Evolutionary conservation across 2,797 vertebrate genomes (phyloP).

Genomic region (Urophycis tenuis): DNA sequence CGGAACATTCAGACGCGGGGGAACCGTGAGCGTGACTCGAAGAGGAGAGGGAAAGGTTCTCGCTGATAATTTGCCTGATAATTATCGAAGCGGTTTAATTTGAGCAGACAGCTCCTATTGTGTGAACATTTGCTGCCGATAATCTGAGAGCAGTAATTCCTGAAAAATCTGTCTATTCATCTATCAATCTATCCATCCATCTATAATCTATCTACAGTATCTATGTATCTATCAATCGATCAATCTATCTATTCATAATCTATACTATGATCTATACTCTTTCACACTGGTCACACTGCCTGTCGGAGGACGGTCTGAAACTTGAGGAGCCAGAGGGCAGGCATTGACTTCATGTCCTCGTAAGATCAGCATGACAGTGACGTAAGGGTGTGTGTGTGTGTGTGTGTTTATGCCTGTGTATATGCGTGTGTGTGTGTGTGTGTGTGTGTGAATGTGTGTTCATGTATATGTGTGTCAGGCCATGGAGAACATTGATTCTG

Average conservation of each 20-base stretch:
- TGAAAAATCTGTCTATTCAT: not conserved
- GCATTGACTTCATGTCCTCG: constrained; percentile 26
- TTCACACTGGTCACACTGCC: constrained; percentile 46
- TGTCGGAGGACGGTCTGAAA: constrained; percentile 36
- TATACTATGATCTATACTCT: not conserved
- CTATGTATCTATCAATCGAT: not conserved
- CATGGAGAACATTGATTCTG: constrained; percentile 49
- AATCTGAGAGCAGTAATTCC: not conserved
- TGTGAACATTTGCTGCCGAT: not conserved
- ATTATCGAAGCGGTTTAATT: not conserved
- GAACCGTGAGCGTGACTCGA: not conserved
- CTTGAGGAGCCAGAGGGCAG: constrained; percentile 45
- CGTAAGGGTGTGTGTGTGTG: constrained; percentile 24
- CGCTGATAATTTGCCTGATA: not conserved
- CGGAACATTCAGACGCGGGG: not conserved
- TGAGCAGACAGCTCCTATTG: not conserved
- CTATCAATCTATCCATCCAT: not conserved
- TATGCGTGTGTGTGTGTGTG: constrained; percentile 22
- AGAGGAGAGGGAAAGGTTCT: not conserved
- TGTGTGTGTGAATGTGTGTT: constrained; percentile 19
- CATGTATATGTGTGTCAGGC: constrained; percentile 24
- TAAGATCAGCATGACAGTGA: constrained; percentile 30
- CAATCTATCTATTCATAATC: not conserved
- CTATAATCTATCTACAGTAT: not conserved
- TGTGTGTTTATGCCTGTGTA: constrained; percentile 17